Evolutionary conservation across 2,888 invertebrate genomes (phyloP).

Genomic region (Chironomus riparius): DNA sequence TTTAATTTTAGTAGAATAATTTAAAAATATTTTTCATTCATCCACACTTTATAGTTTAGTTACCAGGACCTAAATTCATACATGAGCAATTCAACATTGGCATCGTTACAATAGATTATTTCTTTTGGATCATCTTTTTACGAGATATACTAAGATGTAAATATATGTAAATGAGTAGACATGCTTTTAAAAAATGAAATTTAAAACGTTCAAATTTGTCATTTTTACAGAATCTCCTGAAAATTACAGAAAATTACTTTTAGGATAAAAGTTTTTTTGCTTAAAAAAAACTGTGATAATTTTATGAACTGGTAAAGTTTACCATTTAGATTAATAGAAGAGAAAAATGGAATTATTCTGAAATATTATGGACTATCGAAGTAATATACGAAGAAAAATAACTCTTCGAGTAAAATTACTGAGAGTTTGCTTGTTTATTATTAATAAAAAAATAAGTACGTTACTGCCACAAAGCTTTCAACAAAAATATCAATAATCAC

Average conservation of each 20-base stretch:
- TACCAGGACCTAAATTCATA: constrained; percentile 62
- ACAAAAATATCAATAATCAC: too few relatives aligned
- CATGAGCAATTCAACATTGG: constrained; percentile 46
- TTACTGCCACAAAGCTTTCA: too few relatives aligned
- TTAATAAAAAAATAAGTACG: too few relatives aligned
- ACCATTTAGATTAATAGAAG: background rate
- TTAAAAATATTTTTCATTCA: background rate
- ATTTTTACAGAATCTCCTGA: background rate
- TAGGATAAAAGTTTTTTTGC: background rate
- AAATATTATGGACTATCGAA: too few relatives aligned
- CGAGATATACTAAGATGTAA: background rate
- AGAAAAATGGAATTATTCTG: too few relatives aligned
- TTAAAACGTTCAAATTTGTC: background rate
- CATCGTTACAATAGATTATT: constrained; percentile 13
- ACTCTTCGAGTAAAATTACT: too few relatives aligned
- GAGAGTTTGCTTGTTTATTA: too few relatives aligned
- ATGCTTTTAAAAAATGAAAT: background rate
- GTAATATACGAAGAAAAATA: too few relatives aligned
- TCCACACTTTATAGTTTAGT: constrained; percentile 74
- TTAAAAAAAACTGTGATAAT: background rate
- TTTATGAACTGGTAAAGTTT: background rate
- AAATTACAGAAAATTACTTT: background rate
- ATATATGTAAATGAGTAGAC: too few relatives aligned
- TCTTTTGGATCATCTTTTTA: background rate
- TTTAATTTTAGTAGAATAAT: too few relatives aligned